Evolutionary conservation across 2,888 invertebrate species (phyloP).

Genomic region (Ophion obscuratus): DNA sequence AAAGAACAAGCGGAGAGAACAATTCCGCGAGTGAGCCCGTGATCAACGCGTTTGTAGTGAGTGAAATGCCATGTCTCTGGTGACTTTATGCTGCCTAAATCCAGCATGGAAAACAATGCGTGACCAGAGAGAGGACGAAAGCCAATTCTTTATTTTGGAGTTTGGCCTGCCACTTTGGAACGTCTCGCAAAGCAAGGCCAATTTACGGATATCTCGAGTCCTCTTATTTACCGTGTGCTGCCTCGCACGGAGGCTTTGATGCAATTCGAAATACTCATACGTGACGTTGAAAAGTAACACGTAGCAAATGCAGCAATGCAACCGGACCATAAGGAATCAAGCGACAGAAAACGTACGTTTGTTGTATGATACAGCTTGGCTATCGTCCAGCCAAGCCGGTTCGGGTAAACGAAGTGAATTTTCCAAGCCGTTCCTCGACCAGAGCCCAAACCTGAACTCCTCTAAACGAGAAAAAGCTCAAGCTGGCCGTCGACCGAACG

Average conservation of each 20-base stretch:
- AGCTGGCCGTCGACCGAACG: constrained; percentile 65
- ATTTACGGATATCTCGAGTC: constrained; percentile 30
- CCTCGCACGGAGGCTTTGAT: constrained; percentile 53
- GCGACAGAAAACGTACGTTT: constrained; percentile 57
- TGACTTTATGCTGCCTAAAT: constrained; percentile 10
- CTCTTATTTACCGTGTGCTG: constrained; percentile 14
- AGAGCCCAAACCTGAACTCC: constrained; percentile 40
- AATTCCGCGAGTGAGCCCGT: constrained; percentile 11
- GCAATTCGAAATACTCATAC: constrained; percentile 67
- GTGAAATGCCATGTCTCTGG: neutral
- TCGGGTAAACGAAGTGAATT: constrained; percentile 80
- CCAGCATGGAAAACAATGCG: constrained; percentile 16
- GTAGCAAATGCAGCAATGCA: constrained; percentile 22
- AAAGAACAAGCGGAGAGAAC: neutral
- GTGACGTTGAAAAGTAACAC: constrained; percentile 56
- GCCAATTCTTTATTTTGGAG: constrained; percentile 57
- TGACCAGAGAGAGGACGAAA: constrained; percentile 49
- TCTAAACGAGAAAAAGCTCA: constrained; percentile 51
- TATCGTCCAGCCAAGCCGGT: constrained; percentile 67
- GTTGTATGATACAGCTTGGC: constrained; percentile 69
- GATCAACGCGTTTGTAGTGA: constrained; percentile 13
- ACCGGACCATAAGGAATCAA: constrained; percentile 49
- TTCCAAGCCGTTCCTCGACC: constrained; percentile 69
- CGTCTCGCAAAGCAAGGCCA: constrained; percentile 27
- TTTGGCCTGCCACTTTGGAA: constrained; percentile 40